A percentile compares a stretch with the other conserved stretches of the same genome.
These are phyloP conservation scores for Colletes collaris DNA, from an alignment of 2,888 invertebrate species.

Conservation along the genomic window DNA sequence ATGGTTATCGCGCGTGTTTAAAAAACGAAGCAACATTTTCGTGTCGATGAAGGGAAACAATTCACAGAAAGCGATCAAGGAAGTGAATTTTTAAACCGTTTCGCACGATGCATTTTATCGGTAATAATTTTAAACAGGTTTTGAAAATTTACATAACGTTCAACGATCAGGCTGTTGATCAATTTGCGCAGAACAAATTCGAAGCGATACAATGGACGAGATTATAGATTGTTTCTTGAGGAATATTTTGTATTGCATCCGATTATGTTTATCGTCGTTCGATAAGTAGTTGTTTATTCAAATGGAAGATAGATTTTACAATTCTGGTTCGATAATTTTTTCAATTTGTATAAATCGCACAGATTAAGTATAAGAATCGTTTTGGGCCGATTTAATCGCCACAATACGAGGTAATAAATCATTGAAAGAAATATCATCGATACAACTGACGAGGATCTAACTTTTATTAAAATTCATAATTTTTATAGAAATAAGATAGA, in stretches of 20 bases:
- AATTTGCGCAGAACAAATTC: neutral
- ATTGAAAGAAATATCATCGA: too few species aligned
- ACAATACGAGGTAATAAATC: too few species aligned
- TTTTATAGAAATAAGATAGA: too few species aligned
- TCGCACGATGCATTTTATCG: neutral
- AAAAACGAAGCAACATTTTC: neutral
- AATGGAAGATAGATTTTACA: too few species aligned
- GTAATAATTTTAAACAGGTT: too few species aligned
- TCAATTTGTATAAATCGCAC: too few species aligned
- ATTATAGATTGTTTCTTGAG: neutral
- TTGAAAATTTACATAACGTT: neutral
- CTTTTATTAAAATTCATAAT: too few species aligned
- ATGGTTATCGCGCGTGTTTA: neutral
- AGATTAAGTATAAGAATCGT: too few species aligned
- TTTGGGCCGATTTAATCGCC: too few species aligned
- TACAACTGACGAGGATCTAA: too few species aligned
- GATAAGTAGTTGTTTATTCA: conserved; percentile 9
- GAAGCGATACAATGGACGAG: neutral
- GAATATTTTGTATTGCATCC: neutral
- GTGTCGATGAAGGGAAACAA: neutral
- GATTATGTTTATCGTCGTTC: neutral
- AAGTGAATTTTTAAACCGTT: neutral
- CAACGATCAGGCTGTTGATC: neutral
- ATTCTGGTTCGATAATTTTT: too few species aligned
- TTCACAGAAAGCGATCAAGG: neutral